Evolutionary conservation across 2,113 vertebrate species (phyloP), one percentile per base, ranked within the genome.

Genomic region (Heterocephalus glaber): DNA sequence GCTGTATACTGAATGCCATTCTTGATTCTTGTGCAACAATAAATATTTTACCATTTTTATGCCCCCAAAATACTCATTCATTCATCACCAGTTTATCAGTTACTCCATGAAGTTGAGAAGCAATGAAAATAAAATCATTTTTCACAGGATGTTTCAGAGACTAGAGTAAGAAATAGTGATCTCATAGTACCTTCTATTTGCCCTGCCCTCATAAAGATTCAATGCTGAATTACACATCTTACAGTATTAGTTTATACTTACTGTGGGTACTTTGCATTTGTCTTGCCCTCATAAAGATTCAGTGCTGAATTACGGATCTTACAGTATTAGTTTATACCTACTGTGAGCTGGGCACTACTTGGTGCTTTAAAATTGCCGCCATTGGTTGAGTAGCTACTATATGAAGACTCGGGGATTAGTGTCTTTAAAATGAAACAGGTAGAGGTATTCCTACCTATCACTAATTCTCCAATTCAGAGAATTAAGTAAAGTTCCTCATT

Each of bases 91-190:
- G 5, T 77, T 86, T 81, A 33, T 8, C 38, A 92, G 35, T 44
- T 92, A 77, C 49, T 94, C 54, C 82, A 1, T 65, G 3, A 9
- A 9, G 17, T 44, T 90, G 41, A 38, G 61, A 60, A 89, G 24
- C 79, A 19, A 65, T n/a, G 60, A 93, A 93, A 93, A 77, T 38
- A 82, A 91, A 90, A 89, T 38, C 22, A n/a, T 35, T 49, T 70
- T 89, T 86, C 58, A 84, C 26, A 17, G n/a, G 19, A 54, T 49
- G 13, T 3, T 49, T 58, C 26, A 79, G 47, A 89, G 56, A 76
- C 72, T 66, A 22, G 84, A 85, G 26, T 74, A 83, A 72, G 74
- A 92, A 68, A 83, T 86, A 89, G 0, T 1, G 0, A 35, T 10
- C 33, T 86, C 60, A 30, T 49, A 65, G 17, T 96, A 28, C n/a